Evolutionary conservation across 1,140 invertebrate genomes (phyloP).

Genomic region (Drosophila melanica): DNA sequence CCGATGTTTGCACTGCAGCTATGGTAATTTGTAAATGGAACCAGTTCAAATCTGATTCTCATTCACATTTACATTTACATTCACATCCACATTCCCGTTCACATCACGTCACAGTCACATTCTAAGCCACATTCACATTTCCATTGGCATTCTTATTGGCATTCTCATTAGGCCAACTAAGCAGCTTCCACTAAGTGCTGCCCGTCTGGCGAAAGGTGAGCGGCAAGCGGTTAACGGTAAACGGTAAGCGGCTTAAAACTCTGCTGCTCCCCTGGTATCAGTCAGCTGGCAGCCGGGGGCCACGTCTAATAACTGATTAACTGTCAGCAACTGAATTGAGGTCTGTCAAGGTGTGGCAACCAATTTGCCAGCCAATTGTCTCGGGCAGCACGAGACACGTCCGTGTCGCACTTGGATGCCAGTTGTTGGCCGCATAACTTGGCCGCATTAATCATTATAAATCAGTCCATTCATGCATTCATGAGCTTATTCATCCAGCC

Average conservation of each 20-base stretch:
- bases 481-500: constrained; percentile 39
- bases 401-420: neutral
- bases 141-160: constrained; percentile 9
- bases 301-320: constrained; percentile 40
- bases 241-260: constrained; percentile 38
- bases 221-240: neutral
- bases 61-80: neutral
- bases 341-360: constrained; percentile 17
- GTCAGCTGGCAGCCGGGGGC: constrained; percentile 13
- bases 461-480: constrained; percentile 70
- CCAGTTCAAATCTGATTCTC: neutral
- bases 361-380: constrained; percentile 45
- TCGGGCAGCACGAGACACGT: neutral
- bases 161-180: constrained; percentile 30
- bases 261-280: constrained; percentile 1
- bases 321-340: constrained; percentile 25
- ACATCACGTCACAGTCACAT: neutral
- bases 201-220: constrained; percentile 5
- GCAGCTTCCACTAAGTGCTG: constrained; percentile 21
- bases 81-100: neutral
- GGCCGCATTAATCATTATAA: constrained; percentile 78
- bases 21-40: neutral
- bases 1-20: neutral
- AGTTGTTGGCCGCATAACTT: constrained; percentile 48
- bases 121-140: neutral